Conservation (phyloP, 2,797 vertebrate species). For the Holocentrus rufus region DNA sequence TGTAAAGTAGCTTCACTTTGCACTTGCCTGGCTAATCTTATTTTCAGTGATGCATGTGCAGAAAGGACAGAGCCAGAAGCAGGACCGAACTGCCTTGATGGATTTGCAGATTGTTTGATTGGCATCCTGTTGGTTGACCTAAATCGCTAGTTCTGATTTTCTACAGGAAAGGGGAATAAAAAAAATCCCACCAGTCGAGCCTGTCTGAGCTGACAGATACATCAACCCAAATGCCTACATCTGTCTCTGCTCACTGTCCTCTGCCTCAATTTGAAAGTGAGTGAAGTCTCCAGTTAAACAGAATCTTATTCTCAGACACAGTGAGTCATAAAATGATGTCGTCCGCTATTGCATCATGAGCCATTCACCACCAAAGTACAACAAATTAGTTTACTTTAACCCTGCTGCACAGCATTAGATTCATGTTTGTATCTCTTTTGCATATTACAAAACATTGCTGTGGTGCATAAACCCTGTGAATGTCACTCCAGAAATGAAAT, state of each 20-base stretch:
- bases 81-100: background rate
- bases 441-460: no score
- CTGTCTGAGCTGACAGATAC: background rate
- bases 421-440: no score
- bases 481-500: no score
- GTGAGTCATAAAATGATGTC: background rate
- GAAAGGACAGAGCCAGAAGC: slow-evolving; percentile 14
- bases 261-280: background rate
- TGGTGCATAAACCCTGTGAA: no score
- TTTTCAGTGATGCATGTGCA: slow-evolving; percentile 17
- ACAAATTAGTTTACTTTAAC: no score
- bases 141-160: slow-evolving; percentile 16
- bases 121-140: slow-evolving; percentile 39
- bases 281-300: background rate
- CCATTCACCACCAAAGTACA: no score
- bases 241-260: background rate
- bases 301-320: background rate
- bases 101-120: slow-evolving; percentile 28
- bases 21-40: slow-evolving; percentile 14
- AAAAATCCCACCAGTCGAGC: background rate
- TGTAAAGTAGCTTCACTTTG: background rate
- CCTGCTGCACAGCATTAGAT: no score
- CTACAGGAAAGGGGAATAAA: no score
- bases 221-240: slow-evolving; percentile 2
- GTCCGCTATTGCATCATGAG: background rate